phyloP scores from a whole-genome alignment of 2,888 invertebrate species.

The Cylindroiulus punctatus region DNA sequence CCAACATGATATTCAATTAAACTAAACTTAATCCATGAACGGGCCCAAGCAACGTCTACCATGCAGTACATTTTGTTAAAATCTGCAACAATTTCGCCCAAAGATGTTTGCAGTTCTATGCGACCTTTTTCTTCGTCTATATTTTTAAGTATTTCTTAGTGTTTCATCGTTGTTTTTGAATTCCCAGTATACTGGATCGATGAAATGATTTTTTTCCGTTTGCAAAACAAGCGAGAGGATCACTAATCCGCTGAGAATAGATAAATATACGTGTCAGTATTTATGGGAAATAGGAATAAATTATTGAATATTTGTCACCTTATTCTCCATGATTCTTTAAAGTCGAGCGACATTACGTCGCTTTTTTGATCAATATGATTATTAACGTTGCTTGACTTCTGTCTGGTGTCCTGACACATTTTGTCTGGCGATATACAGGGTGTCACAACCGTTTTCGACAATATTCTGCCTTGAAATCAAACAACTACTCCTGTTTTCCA shows the following conservation, averaged over 20 bases:
- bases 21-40: no score
- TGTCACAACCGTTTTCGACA: neutral
- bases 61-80: no score
- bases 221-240: slow-evolving; percentile 11
- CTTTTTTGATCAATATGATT: slow-evolving; percentile 18
- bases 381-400: slow-evolving; percentile 30
- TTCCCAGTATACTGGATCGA: neutral
- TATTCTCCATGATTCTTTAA: slow-evolving; percentile 34
- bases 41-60: no score
- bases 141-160: neutral
- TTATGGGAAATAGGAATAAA: slow-evolving; percentile 36
- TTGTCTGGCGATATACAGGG: neutral
- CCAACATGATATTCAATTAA: no score
- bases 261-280: slow-evolving; percentile 36
- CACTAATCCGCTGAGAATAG: slow-evolving; percentile 36
- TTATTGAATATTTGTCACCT: slow-evolving; percentile 47
- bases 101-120: no score
- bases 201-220: neutral
- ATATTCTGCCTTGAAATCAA: no score
- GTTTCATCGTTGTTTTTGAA: neutral
- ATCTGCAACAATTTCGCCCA: no score
- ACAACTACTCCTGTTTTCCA: no score
- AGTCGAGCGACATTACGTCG: slow-evolving; percentile 34
- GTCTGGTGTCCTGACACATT: neutral
- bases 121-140: no score